Evolutionary conservation across 2,888 invertebrate genomes (phyloP), one percentile per base, ranked within the genome.

Genomic region (Clivina fossor): DNA sequence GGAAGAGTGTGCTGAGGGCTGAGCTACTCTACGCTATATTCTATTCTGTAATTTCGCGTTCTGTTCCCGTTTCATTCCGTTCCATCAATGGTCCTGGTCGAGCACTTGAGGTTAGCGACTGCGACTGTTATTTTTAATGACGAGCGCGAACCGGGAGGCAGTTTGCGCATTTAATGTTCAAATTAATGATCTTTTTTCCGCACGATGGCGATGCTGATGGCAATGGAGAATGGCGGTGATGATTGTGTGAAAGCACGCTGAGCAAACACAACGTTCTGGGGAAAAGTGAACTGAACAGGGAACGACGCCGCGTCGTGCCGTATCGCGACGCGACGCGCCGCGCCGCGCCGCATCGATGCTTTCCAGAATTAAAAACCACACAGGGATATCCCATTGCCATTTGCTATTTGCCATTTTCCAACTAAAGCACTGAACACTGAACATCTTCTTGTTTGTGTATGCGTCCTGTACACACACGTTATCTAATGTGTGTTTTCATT

Each of bases 161-260:
- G 43, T 15, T 43, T 43, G 43, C 26, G 26, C 43, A 43, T 43
- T 43, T 43, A 43, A 43, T 26, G 43, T 43, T 24, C 24, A 43
- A 43, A 43, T 43, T 43, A 43, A 43, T 43, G 43, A 43, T 43
- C 43, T 43, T 26, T 43, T 26, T 43, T 35, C 35, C 43, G 22
- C 13, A 26, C 43, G 20, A 13, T 24, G 43, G 13, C 38, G 24
- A n/a, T n/a, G n/a, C 26, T 26, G 43, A 43, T 24, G 22, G 22
- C 43, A 26, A 43, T 43, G 26, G 15, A 4, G 26, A 9, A 24
- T 24, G 26, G 26, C 18, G 4, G 19, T n/a, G n/a, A 24, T 24
- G 9, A 9, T 9, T 7, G 26, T 24, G 26, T 24, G 26, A 24
- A 9, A 24, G 26, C 26, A 9, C 4, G 26, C 9, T 24, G 26